Conservation (phyloP, 2,113 vertebrate genomes). For the Limanda limanda region DNA sequence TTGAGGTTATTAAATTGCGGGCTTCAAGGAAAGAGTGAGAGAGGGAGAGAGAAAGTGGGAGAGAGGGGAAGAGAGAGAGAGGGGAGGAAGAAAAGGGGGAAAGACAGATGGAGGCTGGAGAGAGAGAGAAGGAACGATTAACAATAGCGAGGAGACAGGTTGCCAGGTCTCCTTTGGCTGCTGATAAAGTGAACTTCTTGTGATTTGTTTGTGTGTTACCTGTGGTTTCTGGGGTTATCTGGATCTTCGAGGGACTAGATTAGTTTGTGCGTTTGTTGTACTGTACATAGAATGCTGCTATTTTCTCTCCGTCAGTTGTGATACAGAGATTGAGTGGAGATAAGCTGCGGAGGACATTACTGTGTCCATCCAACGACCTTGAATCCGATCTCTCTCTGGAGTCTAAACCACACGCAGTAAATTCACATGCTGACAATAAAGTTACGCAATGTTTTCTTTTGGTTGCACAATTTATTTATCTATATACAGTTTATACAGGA, state of each 20-base stretch:
- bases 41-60: conserved; percentile 79
- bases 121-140: conserved; percentile 71
- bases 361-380: conserved; percentile 70
- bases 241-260: conserved; percentile 66
- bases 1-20: conserved; percentile 97
- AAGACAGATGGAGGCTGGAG: conserved; percentile 66
- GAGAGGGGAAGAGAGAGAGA: conserved; percentile 40
- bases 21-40: conserved; percentile 88
- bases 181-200: conserved; percentile 78
- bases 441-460: neutral
- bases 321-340: conserved; percentile 74
- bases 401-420: conserved; percentile 1
- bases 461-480: neutral
- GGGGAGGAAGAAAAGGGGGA: conserved; percentile 53
- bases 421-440: conserved; percentile 15
- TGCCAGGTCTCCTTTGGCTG: conserved; percentile 77
- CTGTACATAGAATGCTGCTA: conserved; percentile 68
- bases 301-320: conserved; percentile 75
- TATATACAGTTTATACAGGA: neutral
- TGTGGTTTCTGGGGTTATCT: conserved; percentile 78
- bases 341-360: conserved; percentile 62
- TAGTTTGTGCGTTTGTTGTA: conserved; percentile 62
- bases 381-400: conserved; percentile 43
- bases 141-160: conserved; percentile 71
- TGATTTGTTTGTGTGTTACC: conserved; percentile 79